Conservation (phyloP, 2,113 vertebrate genomes). For the Sceloporus undulatus region DNA sequence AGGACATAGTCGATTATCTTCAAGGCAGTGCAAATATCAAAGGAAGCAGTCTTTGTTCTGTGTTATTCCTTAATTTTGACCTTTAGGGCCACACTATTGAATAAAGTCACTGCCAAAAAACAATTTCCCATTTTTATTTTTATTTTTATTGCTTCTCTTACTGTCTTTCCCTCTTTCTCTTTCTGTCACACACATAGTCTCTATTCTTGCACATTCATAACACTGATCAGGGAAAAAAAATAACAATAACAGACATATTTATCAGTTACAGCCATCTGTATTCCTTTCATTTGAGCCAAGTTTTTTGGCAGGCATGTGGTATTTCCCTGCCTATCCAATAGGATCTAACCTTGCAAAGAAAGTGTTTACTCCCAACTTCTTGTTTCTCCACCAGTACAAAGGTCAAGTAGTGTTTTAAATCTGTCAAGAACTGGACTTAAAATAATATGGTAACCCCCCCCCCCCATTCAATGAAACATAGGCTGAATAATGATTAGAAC, state of each 20-base stretch:
- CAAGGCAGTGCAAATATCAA: constrained; percentile 56
- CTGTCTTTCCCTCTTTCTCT: constrained; percentile 43
- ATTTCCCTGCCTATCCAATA: constrained; percentile 55
- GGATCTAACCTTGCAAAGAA: constrained; percentile 65
- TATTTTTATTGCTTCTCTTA: constrained; percentile 13
- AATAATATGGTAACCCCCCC: constrained; percentile 35
- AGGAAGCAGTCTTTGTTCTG: constrained; percentile 53
- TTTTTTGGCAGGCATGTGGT: constrained; percentile 60
- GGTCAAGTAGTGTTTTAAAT: constrained; percentile 48
- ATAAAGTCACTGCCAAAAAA: constrained; percentile 17
- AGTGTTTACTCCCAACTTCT: constrained; percentile 67
- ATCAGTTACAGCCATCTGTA: constrained; percentile 82
- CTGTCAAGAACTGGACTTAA: constrained; percentile 34
- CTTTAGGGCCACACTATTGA: background rate
- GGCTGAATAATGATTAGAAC: constrained; percentile 15
- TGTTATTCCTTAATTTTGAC: background rate
- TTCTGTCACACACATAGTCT: background rate
- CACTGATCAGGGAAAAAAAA: constrained; percentile 26
- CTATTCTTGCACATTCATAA: constrained; percentile 39
- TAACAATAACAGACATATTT: constrained; percentile 77
- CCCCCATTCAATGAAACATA: constrained; percentile 39
- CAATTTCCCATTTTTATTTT: constrained; percentile 46
- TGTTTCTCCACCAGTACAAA: constrained; percentile 35
- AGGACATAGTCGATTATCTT: constrained; percentile 24
- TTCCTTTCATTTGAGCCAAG: constrained; percentile 72